Evolutionary conservation across 2,113 vertebrate species (phyloP).

Genomic region (Corythornis madagascariensis): DNA sequence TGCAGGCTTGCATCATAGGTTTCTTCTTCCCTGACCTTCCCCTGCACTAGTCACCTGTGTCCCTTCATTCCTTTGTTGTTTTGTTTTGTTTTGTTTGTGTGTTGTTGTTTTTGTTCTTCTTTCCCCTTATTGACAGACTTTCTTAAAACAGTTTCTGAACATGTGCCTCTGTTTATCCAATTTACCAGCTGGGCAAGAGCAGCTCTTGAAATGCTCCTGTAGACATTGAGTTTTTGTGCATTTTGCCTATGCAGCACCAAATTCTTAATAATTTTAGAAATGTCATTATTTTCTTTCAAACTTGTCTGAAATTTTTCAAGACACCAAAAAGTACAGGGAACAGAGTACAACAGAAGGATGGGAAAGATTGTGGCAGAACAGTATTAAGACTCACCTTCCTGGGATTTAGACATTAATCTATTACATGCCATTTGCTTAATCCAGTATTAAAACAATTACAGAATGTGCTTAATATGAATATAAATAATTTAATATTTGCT

Average conservation of each 20-base stretch:
- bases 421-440: neutral
- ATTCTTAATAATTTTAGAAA: neutral
- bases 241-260: neutral
- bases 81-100: no score
- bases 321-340: neutral
- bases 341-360: neutral
- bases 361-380: neutral
- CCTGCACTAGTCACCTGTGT: neutral
- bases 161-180: neutral
- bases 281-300: neutral
- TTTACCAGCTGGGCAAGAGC: neutral
- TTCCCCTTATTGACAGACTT: neutral
- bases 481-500: neutral
- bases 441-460: neutral
- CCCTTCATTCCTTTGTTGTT: neutral
- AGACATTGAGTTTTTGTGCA: neutral
- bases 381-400: neutral
- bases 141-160: neutral
- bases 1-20: neutral
- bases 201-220: neutral
- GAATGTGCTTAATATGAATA: neutral
- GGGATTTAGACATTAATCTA: neutral
- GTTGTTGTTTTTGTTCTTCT: neutral
- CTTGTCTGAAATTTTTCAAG: neutral
- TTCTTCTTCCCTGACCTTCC: neutral